phyloP scores from a whole-genome alignment of 2,113 vertebrate genomes.

The Raja brachyura region DNA sequence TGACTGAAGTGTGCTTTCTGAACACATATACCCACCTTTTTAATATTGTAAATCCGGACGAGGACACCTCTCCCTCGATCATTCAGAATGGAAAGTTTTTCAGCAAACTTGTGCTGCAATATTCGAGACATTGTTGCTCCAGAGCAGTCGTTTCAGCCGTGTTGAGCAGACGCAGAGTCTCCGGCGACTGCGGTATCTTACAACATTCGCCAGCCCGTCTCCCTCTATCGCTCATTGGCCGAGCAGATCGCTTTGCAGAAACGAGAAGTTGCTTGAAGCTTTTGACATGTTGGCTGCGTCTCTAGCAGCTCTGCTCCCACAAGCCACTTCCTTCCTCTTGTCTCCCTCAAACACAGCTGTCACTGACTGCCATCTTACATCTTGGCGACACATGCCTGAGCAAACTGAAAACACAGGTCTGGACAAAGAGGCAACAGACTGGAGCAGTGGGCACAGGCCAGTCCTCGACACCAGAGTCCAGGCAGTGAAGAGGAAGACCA shows the following conservation, averaged over 20 bases:
- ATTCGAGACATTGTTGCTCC: conserved; percentile 50
- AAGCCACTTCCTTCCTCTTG: not conserved
- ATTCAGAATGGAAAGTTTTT: conserved; percentile 83
- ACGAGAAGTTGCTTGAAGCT: not conserved
- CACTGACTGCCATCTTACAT: not conserved
- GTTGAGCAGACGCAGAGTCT: not conserved
- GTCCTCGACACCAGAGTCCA: not conserved
- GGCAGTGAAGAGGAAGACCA: not conserved
- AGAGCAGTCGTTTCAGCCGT: no score
- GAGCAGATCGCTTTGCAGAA: no score
- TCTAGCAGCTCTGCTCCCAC: not conserved
- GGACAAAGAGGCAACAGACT: not conserved
- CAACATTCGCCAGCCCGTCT: no score
- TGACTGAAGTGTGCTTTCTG: not conserved
- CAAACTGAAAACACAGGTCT: not conserved
- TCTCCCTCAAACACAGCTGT: not conserved
- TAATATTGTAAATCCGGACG: conserved; percentile 81
- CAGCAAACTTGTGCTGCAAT: conserved; percentile 82
- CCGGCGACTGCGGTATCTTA: not conserved
- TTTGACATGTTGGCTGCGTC: not conserved
- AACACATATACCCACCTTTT: conserved; percentile 68
- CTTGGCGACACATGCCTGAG: not conserved
- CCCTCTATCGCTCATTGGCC: not conserved
- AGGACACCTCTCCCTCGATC: conserved; percentile 79
- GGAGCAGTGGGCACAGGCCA: not conserved